Base-by-base conservation (phyloP, 1,140 invertebrate species). In the Caenorhabditis briggsae region DNA sequence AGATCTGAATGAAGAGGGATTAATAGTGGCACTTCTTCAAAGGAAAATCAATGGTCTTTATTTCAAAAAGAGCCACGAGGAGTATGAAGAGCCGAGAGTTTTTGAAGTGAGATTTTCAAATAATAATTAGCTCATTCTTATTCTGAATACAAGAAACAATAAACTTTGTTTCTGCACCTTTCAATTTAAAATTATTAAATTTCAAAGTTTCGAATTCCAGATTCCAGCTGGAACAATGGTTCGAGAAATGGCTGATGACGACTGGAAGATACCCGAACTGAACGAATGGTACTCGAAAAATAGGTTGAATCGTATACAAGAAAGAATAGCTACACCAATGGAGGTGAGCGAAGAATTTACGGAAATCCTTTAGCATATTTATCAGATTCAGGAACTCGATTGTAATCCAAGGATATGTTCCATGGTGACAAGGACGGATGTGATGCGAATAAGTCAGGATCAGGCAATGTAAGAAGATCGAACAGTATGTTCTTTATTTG, bases 401-500 rank as follows among this genome's bases (percentile, higher is more conserved):
- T 53, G 20, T 50, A 85, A 25, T 78, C 84, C 46, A 12, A 50
- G 20, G 20, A 56, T 55, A 5, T 70, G 84, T 23, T 18, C 55
- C 12, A 55, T 78, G 46, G 58, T 85, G 16, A 64, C 48, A 41
- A 53, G 48, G 9, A 65, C 59, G 2, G 41, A 74, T 58, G 50
- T 85, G 2, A 85, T 85, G 84, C 20, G 65, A 46, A 58, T 85
- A 25, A 55, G n/a, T 11, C 61, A 85, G 14, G 84, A 85, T 16
- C 84, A 85, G 14, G 50, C 84, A 16, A 64, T 85, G 84, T 85
- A 41, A 53, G 48, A 33, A 8, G 33, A 46, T 33, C 3, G 33
- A 64, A n/a, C 12, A 61, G 12, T 58, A 58, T n/a, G 12, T 61
- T 20, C 9, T 11, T 18, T 25, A 9, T 11, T 11, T 12, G 3